These are phyloP conservation scores for Acanthosepion esculentum DNA, from an alignment of 2,888 invertebrate genomes.

Conservation along the genomic window DNA sequence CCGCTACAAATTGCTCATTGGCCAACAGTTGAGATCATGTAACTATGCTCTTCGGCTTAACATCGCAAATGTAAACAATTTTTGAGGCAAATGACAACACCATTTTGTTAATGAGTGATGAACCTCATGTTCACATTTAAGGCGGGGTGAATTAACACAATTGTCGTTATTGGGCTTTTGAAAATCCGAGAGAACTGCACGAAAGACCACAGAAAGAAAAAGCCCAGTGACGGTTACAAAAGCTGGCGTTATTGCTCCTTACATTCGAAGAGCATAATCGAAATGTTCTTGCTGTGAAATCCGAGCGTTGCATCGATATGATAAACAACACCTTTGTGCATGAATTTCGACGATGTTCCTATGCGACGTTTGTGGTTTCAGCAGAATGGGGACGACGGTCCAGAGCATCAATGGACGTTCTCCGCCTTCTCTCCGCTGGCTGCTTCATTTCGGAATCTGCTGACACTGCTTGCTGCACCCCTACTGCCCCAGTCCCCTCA, in stretches of 20 bases:
- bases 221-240: not conserved
- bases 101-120: not conserved
- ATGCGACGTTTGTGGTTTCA: too few relatives aligned
- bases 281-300: too few relatives aligned
- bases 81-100: not conserved
- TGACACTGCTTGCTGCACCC: not conserved
- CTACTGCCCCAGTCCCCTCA: not conserved
- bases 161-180: not conserved
- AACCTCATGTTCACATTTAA: not conserved
- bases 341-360: too few relatives aligned
- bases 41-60: not conserved
- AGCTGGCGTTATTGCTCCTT: too few relatives aligned
- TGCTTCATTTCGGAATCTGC: not conserved
- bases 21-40: too few relatives aligned
- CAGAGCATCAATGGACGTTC: constrained; percentile 8
- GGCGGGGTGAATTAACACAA: not conserved
- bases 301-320: too few relatives aligned
- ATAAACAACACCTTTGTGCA: too few relatives aligned
- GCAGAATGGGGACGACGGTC: too few relatives aligned
- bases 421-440: not conserved
- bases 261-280: too few relatives aligned
- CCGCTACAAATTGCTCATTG: too few relatives aligned
- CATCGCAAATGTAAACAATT: not conserved
- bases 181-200: not conserved
- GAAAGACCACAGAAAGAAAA: not conserved